Percentiles rank a stretch among this genome's conserved stretches.
Evolutionary conservation across 1,140 invertebrate genomes (phyloP).

Genomic region (Leptinotarsa texana): DNA sequence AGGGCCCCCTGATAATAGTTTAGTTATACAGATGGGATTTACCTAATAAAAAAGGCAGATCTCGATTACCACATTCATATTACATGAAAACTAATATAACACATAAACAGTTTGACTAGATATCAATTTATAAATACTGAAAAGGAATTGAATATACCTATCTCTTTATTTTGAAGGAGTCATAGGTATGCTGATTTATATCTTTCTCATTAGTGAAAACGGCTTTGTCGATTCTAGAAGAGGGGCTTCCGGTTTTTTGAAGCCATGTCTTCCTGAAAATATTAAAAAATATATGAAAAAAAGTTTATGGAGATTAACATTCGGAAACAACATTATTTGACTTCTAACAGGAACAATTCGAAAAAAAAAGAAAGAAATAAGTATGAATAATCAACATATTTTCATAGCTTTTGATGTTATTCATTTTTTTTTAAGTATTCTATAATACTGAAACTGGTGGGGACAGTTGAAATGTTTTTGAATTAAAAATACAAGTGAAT

Average conservation of each 20-base stretch:
- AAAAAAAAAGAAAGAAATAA: neutral
- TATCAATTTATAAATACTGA: constrained; percentile 5
- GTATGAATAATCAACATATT: neutral
- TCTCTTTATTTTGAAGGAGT: constrained; percentile 55
- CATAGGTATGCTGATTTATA: constrained; percentile 55
- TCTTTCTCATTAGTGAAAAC: constrained; percentile 68
- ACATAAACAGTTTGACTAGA: neutral
- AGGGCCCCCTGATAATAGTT: too few species aligned
- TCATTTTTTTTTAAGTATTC: too few species aligned
- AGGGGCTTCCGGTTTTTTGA: constrained; percentile 67
- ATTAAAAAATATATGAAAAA: neutral
- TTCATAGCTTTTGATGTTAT: neutral
- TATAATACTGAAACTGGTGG: too few species aligned
- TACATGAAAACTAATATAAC: too few species aligned
- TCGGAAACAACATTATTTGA: neutral
- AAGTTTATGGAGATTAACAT: neutral
- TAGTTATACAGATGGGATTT: too few species aligned
- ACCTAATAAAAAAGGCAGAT: too few species aligned
- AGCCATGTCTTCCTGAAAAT: constrained; percentile 72
- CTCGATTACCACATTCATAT: too few species aligned
- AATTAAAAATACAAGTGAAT: too few species aligned
- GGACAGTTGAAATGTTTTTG: too few species aligned
- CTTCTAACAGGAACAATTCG: neutral
- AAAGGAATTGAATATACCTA: constrained; percentile 21
- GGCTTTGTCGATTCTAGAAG: constrained; percentile 67